Conservation (phyloP, 1,140 invertebrate species). For the Drosophila biarmipes region DNA sequence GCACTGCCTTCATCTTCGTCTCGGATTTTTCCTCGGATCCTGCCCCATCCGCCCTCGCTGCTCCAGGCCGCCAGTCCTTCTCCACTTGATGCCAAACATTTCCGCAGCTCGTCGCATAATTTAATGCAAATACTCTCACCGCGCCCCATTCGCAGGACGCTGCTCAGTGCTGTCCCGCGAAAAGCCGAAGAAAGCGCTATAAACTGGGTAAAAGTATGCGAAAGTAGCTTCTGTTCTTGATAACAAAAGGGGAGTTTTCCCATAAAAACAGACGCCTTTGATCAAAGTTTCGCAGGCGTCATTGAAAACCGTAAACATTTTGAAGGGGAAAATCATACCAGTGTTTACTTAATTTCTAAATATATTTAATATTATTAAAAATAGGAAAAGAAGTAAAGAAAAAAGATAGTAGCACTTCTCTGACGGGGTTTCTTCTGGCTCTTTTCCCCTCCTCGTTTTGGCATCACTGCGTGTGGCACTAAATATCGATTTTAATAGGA, state of each 20-base stretch:
- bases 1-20: constrained; percentile 19
- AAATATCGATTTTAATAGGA: constrained; percentile 76
- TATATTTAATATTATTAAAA: too few relatives aligned
- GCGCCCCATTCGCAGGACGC: constrained; percentile 19
- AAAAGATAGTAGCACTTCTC: background rate
- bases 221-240: background rate
- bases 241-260: background rate
- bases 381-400: background rate
- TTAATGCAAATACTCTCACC: constrained; percentile 73
- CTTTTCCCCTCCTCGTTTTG: constrained; percentile 14
- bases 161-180: constrained; percentile 11
- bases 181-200: background rate
- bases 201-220: background rate
- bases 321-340: too few relatives aligned
- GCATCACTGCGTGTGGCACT: constrained; percentile 43
- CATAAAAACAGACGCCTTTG: background rate
- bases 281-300: background rate
- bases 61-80: constrained; percentile 14
- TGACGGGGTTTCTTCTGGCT: background rate
- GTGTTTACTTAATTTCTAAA: too few relatives aligned
- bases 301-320: background rate
- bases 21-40: background rate
- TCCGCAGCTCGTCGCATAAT: constrained; percentile 80
- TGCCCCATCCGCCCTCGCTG: background rate
- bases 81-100: constrained; percentile 76